Evolutionary conservation across 92 coral and sea anemone species (phyloP), one percentile per base, ranked within the genome.

Genomic region (Actinostola sp.): DNA sequence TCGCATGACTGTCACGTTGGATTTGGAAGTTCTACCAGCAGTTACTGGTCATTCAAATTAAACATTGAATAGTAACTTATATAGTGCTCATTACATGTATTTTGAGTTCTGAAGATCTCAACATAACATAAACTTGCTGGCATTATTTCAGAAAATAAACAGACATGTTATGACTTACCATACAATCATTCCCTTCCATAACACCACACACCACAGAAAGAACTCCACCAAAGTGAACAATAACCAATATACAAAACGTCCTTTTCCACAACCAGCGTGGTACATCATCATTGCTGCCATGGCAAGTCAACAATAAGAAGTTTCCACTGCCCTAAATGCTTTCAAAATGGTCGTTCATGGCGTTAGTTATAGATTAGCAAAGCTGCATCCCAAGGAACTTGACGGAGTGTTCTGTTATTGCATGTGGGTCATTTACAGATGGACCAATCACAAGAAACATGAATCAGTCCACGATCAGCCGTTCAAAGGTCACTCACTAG

Each of bases 401-500:
- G 36, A 11, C 4, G 25, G 0, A 26, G 26, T 23, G 58, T 64
- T 15, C 16, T 21, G 44, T 34, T 27, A 23, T 2, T 25, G 70
- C 41, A 0, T 21, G 70, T 10, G 14, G 11, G 19, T 13, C 23
- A 2, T 19, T 63, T 28, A 30, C 2, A 25, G 24, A 32, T 6
- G 25, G 23, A 16, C 62, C 74, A 68, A 68, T 68, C 61, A 68
- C 44, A 19, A 23, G 14, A 31, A 36, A 51, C 50, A 39, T 50
- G 16, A 25, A 23, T 50, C 74, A 32, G 15, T 1, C 29, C 48
- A 50, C 41, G 31, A 20, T 32, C 21, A 4, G 0, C 44, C 34
- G 74, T 56, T 27, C 74, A 68, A 68, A 68, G 74, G 74, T 68
- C 74, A 68, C 21, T 57, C 21, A 16, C 14, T 15, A 15, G 1